These are phyloP conservation scores for Sminthurides aquaticus DNA, from an alignment of 2,888 invertebrate genomes.

Conservation along the genomic window DNA sequence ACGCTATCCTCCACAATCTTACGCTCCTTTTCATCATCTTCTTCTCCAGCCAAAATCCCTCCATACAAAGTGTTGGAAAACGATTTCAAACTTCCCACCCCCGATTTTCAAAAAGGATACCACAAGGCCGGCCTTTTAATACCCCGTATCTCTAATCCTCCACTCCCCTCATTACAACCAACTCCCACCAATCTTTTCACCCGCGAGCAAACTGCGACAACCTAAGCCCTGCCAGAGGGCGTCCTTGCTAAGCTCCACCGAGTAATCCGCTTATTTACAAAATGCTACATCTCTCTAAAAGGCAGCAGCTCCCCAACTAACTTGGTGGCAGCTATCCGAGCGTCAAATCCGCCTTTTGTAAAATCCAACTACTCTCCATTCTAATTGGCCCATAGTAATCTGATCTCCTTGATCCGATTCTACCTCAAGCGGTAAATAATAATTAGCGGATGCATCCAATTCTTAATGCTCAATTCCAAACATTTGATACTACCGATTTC, in stretches of 20 bases:
- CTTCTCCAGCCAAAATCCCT: too few relatives aligned
- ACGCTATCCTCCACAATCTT: slow-evolving; percentile 29
- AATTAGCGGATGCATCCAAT: background rate
- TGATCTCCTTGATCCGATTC: background rate
- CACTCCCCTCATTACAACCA: too few relatives aligned
- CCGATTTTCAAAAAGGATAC: too few relatives aligned
- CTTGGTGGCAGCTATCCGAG: background rate
- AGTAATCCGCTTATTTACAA: background rate
- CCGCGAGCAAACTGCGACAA: too few relatives aligned
- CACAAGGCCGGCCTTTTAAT: too few relatives aligned
- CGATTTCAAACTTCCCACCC: too few relatives aligned
- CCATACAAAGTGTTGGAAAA: too few relatives aligned
- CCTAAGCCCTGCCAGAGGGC: slow-evolving; percentile 1
- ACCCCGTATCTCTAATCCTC: too few relatives aligned
- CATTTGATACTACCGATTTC: background rate
- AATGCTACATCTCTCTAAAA: too few relatives aligned
- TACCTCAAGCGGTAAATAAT: background rate
- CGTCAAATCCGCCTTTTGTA: background rate
- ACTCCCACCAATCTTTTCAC: too few relatives aligned
- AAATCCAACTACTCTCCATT: background rate
- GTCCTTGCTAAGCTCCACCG: slow-evolving; percentile 2
- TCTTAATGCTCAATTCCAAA: background rate
- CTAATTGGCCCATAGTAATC: slow-evolving; percentile 1
- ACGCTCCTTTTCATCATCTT: slow-evolving; percentile 8
- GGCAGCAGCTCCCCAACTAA: too few relatives aligned